Conservation (phyloP, 2,113 vertebrate genomes). For the Megaceryle torquata region DNA sequence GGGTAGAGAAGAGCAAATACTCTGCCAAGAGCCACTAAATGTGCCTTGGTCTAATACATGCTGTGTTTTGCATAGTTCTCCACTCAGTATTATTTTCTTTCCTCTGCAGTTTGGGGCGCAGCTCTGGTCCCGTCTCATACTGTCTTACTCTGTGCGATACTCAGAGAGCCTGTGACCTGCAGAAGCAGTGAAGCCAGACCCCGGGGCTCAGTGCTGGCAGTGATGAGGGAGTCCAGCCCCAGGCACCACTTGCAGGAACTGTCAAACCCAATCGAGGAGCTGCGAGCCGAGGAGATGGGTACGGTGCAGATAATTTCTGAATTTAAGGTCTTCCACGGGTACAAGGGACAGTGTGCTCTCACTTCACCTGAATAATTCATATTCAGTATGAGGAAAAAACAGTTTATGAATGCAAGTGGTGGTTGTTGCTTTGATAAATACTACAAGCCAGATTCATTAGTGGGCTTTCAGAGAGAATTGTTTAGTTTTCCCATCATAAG, state of each 20-base stretch:
- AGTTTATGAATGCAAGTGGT: neutral
- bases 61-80: neutral
- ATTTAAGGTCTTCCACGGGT: neutral
- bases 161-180: neutral
- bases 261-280: neutral
- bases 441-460: neutral
- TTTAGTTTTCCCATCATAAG: neutral
- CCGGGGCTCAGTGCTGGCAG: neutral
- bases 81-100: neutral
- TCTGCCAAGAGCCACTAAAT: neutral
- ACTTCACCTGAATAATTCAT: fast-evolving
- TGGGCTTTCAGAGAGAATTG: neutral
- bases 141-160: fast-evolving
- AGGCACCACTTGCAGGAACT: neutral
- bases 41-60: neutral
- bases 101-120: neutral
- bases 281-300: neutral
- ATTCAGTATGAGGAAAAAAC: neutral
- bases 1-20: neutral
- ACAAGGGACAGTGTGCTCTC: fast-evolving
- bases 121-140: neutral
- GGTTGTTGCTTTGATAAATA: neutral
- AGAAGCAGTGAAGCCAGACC: neutral
- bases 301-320: too few relatives aligned
- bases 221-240: fast-evolving